Percentiles rank a stretch among this genome's conserved stretches.
These are phyloP conservation scores for Synanthedon formicaeformis DNA, from an alignment of 2,888 invertebrate species.

Conservation along the genomic window DNA sequence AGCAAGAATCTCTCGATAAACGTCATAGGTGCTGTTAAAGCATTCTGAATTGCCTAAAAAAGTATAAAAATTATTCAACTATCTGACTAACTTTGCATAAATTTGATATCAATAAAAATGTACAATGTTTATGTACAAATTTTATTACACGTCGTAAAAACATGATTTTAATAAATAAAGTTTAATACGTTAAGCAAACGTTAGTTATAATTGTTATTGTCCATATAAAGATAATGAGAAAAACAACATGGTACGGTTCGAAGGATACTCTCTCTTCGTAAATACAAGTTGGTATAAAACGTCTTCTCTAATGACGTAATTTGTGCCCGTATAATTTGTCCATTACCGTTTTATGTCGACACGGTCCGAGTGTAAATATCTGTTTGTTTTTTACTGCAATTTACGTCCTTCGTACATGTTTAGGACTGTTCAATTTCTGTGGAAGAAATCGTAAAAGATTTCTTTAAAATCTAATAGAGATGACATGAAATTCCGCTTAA, in stretches of 20 bases:
- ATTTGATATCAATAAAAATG: too few relatives aligned
- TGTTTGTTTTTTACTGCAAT: slow-evolving; percentile 23
- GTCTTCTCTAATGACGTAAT: slow-evolving; percentile 49
- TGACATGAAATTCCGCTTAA: too few relatives aligned
- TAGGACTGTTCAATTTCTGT: slow-evolving; percentile 19
- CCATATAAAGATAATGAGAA: slow-evolving; percentile 1
- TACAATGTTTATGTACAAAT: too few relatives aligned
- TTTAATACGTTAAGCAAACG: not conserved
- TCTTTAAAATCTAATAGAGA: not conserved
- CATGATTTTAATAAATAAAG: too few relatives aligned
- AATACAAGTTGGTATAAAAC: slow-evolving; percentile 27
- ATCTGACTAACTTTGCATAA: too few relatives aligned
- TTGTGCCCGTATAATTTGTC: slow-evolving; percentile 49
- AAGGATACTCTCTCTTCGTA: slow-evolving; percentile 14
- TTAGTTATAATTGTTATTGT: not conserved
- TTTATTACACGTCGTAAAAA: too few relatives aligned
- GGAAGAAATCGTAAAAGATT: slow-evolving; percentile 8
- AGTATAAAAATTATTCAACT: too few relatives aligned
- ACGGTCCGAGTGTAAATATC: slow-evolving; percentile 9
- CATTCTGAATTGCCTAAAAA: too few relatives aligned
- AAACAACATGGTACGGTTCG: slow-evolving; percentile 9
- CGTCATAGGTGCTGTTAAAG: too few relatives aligned
- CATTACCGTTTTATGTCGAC: slow-evolving; percentile 36
- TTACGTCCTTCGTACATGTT: slow-evolving; percentile 12
- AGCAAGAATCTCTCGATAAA: too few relatives aligned